Evolutionary conservation across 2,113 vertebrate genomes (phyloP).

Genomic region (Camelus dromedarius): DNA sequence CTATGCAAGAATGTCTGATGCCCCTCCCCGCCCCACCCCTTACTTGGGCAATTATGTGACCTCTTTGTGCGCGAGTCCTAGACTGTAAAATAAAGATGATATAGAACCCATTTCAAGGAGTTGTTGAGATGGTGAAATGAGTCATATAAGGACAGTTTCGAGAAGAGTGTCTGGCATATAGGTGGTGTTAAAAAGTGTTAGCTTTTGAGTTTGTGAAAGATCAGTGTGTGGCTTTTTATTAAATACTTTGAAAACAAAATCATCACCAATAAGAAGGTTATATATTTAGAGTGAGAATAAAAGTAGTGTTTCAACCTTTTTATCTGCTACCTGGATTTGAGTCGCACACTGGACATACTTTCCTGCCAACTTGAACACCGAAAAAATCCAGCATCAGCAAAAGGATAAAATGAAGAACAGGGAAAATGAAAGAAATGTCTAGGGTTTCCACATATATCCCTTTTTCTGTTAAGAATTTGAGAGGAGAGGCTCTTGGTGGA

Average conservation of each 20-base stretch:
- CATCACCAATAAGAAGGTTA: background rate
- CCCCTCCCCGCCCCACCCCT: background rate
- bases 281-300: slow-evolving; percentile 26
- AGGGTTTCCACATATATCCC: background rate
- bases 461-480: slow-evolving; percentile 35
- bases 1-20: too few relatives aligned
- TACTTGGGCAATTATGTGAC: background rate
- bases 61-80: background rate
- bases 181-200: background rate
- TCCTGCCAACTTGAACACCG: slow-evolving; percentile 24
- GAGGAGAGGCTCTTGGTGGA: background rate
- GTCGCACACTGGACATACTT: slow-evolving; percentile 48
- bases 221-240: background rate
- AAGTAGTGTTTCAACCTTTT: slow-evolving; percentile 46
- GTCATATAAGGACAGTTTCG: background rate
- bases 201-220: slow-evolving; percentile 25
- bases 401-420: slow-evolving; percentile 44
- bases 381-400: slow-evolving; percentile 47
- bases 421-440: background rate
- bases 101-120: background rate
- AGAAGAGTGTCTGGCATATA: background rate
- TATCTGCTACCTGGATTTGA: slow-evolving; percentile 40
- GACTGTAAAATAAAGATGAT: background rate
- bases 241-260: slow-evolving; percentile 46
- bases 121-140: background rate